These are phyloP conservation scores for Copidosoma aretas DNA, from an alignment of 2,888 invertebrate species.

Conservation along the genomic window DNA sequence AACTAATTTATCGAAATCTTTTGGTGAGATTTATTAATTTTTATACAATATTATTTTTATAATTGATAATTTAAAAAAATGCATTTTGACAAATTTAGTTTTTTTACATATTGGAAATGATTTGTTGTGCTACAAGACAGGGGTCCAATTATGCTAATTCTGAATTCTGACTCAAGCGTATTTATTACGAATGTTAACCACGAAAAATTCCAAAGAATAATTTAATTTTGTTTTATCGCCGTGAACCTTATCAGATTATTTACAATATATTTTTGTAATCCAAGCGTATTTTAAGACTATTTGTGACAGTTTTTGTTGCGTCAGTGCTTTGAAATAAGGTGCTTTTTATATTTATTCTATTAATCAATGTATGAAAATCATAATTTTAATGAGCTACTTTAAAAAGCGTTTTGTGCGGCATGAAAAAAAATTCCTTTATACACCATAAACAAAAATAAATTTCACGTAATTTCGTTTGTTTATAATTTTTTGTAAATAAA, in stretches of 20 bases:
- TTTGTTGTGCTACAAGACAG: slow-evolving; percentile 3
- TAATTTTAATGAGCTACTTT: slow-evolving; percentile 4
- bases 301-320: slow-evolving; percentile 5
- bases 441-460: background rate
- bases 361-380: slow-evolving; percentile 14
- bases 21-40: slow-evolving; percentile 13
- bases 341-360: slow-evolving; percentile 17
- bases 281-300: slow-evolving; percentile 11
- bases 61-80: slow-evolving; percentile 11
- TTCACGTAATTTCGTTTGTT: background rate
- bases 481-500: background rate
- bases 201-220: slow-evolving; percentile 8
- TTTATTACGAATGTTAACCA: slow-evolving; percentile 7
- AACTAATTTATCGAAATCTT: slow-evolving; percentile 13
- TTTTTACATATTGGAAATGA: too few relatives aligned
- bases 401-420: background rate
- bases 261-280: background rate
- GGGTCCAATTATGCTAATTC: slow-evolving; percentile 27
- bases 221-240: slow-evolving; percentile 9
- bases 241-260: slow-evolving; percentile 4
- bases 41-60: slow-evolving; percentile 15
- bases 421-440: background rate
- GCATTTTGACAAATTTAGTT: too few relatives aligned
- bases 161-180: background rate
- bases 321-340: slow-evolving; percentile 18